Conservation (phyloP, 2,888 invertebrate species). For the Scrobipalpa atriplicella region DNA sequence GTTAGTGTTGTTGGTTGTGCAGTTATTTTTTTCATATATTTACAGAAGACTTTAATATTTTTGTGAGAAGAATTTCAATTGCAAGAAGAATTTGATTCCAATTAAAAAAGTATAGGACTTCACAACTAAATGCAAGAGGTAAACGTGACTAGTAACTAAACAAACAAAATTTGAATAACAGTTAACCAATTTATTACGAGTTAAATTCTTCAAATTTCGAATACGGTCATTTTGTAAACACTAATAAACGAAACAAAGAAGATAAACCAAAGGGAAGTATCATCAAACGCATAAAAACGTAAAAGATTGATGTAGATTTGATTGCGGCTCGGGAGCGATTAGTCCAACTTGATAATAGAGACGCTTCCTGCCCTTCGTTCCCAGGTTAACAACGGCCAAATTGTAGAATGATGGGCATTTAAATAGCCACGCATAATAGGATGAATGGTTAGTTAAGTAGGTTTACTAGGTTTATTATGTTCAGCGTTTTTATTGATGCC, state of each 20-base stretch:
- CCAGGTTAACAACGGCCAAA: slow-evolving; percentile 8
- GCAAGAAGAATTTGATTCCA: too few relatives aligned
- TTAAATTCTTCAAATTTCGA: neutral
- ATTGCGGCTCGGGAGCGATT: slow-evolving; percentile 18
- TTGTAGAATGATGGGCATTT: neutral
- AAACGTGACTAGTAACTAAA: too few relatives aligned
- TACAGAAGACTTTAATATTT: too few relatives aligned
- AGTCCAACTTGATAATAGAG: slow-evolving; percentile 25
- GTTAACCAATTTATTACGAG: too few relatives aligned
- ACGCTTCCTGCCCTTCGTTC: slow-evolving; percentile 21
- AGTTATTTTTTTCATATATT: too few relatives aligned
- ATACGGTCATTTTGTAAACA: neutral
- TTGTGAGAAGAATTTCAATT: too few relatives aligned
- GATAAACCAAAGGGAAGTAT: neutral
- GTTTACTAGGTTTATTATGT: neutral
- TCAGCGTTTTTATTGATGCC: neutral
- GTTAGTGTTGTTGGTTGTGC: too few relatives aligned
- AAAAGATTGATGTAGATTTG: slow-evolving; percentile 25
- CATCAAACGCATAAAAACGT: neutral
- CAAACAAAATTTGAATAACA: too few relatives aligned
- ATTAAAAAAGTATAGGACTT: too few relatives aligned
- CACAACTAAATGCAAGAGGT: too few relatives aligned
- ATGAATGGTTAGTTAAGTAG: neutral
- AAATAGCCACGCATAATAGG: neutral
- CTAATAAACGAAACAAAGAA: neutral